phyloP scores from a whole-genome alignment of 1,140 invertebrate genomes.

The Drosophila quadrilineata region DNA sequence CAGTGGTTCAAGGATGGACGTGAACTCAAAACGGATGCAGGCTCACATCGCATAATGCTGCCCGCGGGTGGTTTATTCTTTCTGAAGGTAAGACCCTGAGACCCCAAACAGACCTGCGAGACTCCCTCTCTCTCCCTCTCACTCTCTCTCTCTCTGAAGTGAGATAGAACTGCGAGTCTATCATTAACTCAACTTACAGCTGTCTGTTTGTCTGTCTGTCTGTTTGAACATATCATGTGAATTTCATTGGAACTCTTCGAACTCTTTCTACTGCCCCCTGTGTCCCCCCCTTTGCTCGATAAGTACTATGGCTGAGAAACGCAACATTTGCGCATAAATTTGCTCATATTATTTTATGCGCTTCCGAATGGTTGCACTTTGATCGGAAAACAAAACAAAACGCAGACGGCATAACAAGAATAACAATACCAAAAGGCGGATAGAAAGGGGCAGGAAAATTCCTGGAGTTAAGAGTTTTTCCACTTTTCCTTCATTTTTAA shows the following conservation, averaged over 20 bases:
- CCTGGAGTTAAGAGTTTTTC: too few species aligned
- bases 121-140: too few species aligned
- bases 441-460: neutral
- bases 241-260: conserved; percentile 12
- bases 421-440: conserved; percentile 15
- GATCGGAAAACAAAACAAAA: conserved; percentile 67
- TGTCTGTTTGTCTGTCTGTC: conserved; percentile 17
- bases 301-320: conserved; percentile 53
- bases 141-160: too few species aligned
- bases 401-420: conserved; percentile 20
- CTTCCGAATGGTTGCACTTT: conserved; percentile 70
- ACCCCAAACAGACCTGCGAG: conserved; percentile 54
- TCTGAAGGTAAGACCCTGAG: conserved; percentile 86
- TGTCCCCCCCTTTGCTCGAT: neutral
- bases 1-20: conserved; percentile 86
- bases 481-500: neutral
- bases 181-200: conserved; percentile 55
- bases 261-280: neutral
- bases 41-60: conserved; percentile 83
- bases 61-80: conserved; percentile 89
- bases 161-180: conserved; percentile 46
- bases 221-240: neutral
- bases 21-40: conserved; percentile 82
- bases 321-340: conserved; percentile 72
- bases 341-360: conserved; percentile 71